These are phyloP conservation scores for Scolopax mira DNA, from an alignment of 2,113 vertebrate genomes.

Conservation along the genomic window DNA sequence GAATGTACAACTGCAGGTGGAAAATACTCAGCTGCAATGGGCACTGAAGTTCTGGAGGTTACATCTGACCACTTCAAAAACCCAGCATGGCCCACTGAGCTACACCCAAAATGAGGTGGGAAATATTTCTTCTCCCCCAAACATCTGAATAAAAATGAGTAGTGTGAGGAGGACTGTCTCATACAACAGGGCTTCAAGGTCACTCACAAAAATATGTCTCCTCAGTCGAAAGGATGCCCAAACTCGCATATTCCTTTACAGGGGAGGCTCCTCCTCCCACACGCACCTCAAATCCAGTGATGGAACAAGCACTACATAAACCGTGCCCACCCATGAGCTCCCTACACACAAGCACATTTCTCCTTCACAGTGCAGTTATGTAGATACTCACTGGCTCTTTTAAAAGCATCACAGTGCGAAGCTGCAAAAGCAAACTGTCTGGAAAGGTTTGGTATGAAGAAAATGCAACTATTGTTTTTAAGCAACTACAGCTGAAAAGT, in stretches of 20 bases:
- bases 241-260: neutral
- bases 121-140: neutral
- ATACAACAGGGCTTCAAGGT: neutral
- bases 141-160: neutral
- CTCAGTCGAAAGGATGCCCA: neutral
- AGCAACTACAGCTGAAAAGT: neutral
- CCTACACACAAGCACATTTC: neutral
- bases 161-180: neutral
- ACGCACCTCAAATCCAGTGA: fast-evolving
- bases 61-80: neutral
- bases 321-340: neutral
- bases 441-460: neutral
- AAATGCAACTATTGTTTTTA: neutral
- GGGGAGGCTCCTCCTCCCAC: neutral
- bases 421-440: neutral
- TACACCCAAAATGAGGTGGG: neutral
- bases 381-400: neutral
- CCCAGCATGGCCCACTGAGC: neutral
- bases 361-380: neutral
- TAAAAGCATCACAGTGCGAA: too few relatives aligned
- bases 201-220: neutral
- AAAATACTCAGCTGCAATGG: neutral
- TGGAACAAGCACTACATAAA: neutral
- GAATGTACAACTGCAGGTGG: neutral
- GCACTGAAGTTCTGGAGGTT: neutral